Evolutionary conservation across 2,797 vertebrate species (phyloP).

Genomic region (Phalanger gymnotis): DNA sequence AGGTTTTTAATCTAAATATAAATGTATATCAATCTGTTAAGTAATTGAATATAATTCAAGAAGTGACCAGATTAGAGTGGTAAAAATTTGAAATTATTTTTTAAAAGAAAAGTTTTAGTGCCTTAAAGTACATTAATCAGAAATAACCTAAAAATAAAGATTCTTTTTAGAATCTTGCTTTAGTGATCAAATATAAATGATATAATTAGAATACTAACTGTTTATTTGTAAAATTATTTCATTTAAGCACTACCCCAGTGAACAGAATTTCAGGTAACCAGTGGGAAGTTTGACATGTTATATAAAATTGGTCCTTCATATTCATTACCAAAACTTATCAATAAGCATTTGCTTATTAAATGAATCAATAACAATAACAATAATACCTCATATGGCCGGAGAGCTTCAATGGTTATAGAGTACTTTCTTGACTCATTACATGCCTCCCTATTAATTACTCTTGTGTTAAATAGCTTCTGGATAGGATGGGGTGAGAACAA

Average conservation of each 20-base stretch:
- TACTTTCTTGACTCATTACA: too few relatives aligned
- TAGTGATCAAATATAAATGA: not conserved
- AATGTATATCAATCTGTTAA: not conserved
- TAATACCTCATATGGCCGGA: too few relatives aligned
- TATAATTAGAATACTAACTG: not conserved
- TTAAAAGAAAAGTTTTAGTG: not conserved
- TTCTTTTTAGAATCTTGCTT: not conserved
- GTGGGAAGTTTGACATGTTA: too few relatives aligned
- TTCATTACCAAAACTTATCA: too few relatives aligned
- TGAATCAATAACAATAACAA: too few relatives aligned
- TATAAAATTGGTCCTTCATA: too few relatives aligned
- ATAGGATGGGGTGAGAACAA: too few relatives aligned
- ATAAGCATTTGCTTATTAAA: too few relatives aligned
- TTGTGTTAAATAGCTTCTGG: too few relatives aligned
- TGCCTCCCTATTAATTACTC: too few relatives aligned
- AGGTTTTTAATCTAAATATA: not conserved
- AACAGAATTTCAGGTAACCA: not conserved
- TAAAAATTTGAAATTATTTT: not conserved
- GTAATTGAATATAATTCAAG: not conserved
- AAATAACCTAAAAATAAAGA: not conserved
- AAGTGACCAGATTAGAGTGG: not conserved
- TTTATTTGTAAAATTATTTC: not conserved
- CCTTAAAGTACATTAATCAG: not conserved
- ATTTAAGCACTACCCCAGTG: not conserved
- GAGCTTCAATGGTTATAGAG: too few relatives aligned